Conservation (phyloP, 2,888 invertebrate genomes). For the Pheosia gnoma region DNA sequence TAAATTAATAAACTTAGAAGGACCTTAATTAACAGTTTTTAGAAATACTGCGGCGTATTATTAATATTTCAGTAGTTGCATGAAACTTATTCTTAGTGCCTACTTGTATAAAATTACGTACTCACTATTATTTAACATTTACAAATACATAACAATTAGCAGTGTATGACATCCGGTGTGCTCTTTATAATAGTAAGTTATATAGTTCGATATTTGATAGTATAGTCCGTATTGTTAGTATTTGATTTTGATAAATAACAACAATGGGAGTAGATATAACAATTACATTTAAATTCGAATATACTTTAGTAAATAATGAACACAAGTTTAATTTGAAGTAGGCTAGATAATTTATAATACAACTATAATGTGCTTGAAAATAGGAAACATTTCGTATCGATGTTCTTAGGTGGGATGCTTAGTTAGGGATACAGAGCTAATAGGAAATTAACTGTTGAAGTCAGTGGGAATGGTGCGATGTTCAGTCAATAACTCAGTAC, state of each 20-base stretch:
- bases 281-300: slow-evolving; percentile 59
- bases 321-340: slow-evolving; percentile 54
- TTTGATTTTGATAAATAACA: slow-evolving; percentile 45
- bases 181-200: slow-evolving; percentile 58
- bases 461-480: slow-evolving; percentile 59
- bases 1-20: slow-evolving; percentile 38
- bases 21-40: slow-evolving; percentile 39
- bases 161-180: slow-evolving; percentile 56
- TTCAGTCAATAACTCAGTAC: slow-evolving; percentile 49
- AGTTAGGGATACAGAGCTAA: slow-evolving; percentile 7
- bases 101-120: slow-evolving; percentile 7
- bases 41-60: slow-evolving; percentile 59
- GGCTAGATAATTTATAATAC: slow-evolving; percentile 34
- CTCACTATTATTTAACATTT: slow-evolving; percentile 31
- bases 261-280: slow-evolving; percentile 45
- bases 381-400: slow-evolving; percentile 55
- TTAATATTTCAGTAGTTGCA: slow-evolving; percentile 25
- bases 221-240: too few relatives aligned
- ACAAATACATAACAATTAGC: slow-evolving; percentile 34
- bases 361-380: slow-evolving; percentile 48
- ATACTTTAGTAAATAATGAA: slow-evolving; percentile 51
- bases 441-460: slow-evolving; percentile 48
- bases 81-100: slow-evolving; percentile 26
- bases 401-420: slow-evolving; percentile 65
- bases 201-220: slow-evolving; percentile 44